Conservation (phyloP, 2,797 vertebrate genomes). For the Anas acuta region DNA sequence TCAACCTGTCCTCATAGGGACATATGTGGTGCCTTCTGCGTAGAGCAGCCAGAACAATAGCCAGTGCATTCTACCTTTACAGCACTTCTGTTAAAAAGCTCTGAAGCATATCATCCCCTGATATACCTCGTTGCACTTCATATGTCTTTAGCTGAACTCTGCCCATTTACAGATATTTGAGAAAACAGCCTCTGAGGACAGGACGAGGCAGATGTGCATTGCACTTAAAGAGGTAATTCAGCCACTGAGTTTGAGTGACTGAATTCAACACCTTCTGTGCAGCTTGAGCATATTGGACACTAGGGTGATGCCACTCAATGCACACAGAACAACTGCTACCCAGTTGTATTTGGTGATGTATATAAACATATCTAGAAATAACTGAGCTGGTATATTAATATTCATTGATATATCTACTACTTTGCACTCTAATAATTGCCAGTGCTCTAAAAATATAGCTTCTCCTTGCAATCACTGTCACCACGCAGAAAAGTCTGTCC, state of each 20-base stretch:
- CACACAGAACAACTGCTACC: fast-evolving
- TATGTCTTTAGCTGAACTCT: background rate
- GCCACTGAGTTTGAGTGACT: background rate
- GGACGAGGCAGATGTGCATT: background rate
- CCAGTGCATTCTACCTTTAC: background rate
- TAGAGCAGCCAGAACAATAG: background rate
- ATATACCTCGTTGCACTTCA: background rate
- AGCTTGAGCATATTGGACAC: background rate
- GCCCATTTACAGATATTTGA: background rate
- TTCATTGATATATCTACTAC: background rate
- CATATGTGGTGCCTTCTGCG: background rate
- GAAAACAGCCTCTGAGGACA: background rate
- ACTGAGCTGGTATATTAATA: background rate
- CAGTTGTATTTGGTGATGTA: background rate
- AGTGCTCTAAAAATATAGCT: background rate
- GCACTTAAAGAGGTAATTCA: background rate
- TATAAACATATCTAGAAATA: background rate
- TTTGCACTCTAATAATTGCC: background rate
- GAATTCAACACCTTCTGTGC: background rate
- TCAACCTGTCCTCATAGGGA: background rate
- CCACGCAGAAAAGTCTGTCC: fast-evolving
- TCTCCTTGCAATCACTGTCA: background rate
- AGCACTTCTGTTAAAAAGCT: background rate
- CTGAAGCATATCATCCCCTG: background rate
- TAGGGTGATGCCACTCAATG: background rate